These are phyloP conservation scores for Rissa tridactyla DNA, from an alignment of 2,113 vertebrate species.

Conservation along the genomic window DNA sequence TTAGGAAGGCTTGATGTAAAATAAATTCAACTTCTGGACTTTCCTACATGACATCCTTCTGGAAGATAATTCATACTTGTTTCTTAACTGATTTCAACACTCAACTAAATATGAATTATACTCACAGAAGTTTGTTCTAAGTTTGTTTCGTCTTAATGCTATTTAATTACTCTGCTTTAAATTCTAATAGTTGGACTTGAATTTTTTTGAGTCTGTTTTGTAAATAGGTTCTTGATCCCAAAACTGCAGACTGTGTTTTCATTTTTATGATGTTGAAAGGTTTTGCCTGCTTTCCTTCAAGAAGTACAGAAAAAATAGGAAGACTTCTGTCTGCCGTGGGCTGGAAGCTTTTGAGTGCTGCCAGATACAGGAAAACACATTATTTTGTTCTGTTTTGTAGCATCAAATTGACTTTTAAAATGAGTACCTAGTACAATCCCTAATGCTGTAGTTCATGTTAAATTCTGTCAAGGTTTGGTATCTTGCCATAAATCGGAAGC, in stretches of 20 bases:
- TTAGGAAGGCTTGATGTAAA: neutral
- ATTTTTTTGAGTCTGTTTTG: neutral
- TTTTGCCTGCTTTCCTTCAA: neutral
- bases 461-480: neutral
- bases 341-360: neutral
- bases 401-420: neutral
- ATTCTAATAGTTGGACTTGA: neutral
- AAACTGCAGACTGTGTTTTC: neutral
- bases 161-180: neutral
- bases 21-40: neutral
- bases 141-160: neutral
- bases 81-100: neutral
- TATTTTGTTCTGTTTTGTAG: neutral
- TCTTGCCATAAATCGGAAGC: neutral
- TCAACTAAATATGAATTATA: neutral
- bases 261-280: neutral
- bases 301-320: neutral
- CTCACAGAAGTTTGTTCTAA: neutral
- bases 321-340: neutral
- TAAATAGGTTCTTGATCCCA: neutral
- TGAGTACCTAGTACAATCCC: no score
- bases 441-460: neutral
- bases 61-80: neutral
- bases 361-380: accelerated
- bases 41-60: accelerated